Percentiles rank a stretch among this genome's conserved stretches.
These are phyloP conservation scores for Tragelaphus scriptus DNA, from an alignment of 2,113 vertebrate species.

Conservation along the genomic window DNA sequence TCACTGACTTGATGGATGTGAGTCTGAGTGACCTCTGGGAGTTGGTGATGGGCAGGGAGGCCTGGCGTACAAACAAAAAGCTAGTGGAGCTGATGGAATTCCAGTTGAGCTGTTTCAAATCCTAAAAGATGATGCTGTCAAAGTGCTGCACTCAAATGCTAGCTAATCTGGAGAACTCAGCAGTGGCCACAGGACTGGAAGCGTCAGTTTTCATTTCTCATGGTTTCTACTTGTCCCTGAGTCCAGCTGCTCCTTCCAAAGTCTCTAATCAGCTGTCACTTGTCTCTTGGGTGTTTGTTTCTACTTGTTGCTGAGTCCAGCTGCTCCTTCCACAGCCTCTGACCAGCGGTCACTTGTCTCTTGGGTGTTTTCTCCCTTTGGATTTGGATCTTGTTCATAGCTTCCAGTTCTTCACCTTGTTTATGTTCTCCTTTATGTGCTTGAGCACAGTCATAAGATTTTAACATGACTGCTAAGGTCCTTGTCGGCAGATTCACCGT, in stretches of 20 bases:
- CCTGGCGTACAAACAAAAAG: neutral
- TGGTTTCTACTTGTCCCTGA: neutral
- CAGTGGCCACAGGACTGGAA: neutral
- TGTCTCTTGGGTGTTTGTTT: neutral
- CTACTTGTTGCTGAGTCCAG: neutral
- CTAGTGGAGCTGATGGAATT: neutral
- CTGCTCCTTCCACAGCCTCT: neutral
- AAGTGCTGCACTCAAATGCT: neutral
- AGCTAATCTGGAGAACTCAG: neutral
- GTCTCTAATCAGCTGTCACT: neutral
- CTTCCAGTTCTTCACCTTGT: neutral
- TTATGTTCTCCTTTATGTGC: neutral
- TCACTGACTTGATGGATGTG: too few species aligned
- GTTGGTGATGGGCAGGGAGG: too few species aligned
- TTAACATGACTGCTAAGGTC: rapidly evolving
- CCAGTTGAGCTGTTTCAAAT: neutral
- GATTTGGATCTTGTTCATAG: neutral
- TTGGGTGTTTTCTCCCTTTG: neutral
- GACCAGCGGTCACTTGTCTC: neutral
- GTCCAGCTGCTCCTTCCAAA: neutral
- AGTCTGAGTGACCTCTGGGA: too few species aligned
- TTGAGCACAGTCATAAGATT: rapidly evolving
- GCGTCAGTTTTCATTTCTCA: rapidly evolving
- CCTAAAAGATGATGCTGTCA: neutral
- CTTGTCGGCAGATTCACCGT: rapidly evolving